These are phyloP conservation scores for Aepyceros melampus DNA, from an alignment of 2,113 vertebrate genomes.

Conservation along the genomic window DNA sequence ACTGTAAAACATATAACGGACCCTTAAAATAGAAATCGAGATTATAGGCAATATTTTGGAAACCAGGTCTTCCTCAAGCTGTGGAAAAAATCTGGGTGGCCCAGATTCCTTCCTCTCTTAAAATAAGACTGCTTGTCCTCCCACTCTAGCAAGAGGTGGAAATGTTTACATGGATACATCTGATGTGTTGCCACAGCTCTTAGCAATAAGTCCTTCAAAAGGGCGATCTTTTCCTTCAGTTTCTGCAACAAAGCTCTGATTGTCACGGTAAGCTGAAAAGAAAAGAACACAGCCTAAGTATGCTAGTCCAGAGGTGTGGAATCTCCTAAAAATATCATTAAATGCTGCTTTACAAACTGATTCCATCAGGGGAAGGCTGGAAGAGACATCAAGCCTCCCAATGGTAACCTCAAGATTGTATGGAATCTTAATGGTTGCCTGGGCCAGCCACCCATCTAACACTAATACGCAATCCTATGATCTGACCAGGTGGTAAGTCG, in stretches of 20 bases:
- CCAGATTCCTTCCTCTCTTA: constrained; percentile 29
- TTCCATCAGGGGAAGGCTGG: background rate
- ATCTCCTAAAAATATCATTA: background rate
- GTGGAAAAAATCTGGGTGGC: background rate
- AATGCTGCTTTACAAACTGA: background rate
- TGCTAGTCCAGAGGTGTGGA: background rate
- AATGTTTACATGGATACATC: constrained; percentile 88
- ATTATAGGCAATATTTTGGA: background rate
- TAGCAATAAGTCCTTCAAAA: constrained; percentile 90
- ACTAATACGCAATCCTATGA: background rate
- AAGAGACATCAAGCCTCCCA: background rate
- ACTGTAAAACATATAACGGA: constrained; percentile 4
- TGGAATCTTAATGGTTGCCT: background rate
- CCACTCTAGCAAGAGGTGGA: background rate
- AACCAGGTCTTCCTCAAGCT: constrained; percentile 11
- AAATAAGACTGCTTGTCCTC: background rate
- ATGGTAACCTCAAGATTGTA: background rate
- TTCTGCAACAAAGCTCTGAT: constrained; percentile 90
- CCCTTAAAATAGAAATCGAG: constrained; percentile 18
- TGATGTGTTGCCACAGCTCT: constrained; percentile 86
- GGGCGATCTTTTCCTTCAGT: constrained; percentile 89
- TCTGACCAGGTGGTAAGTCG: background rate
- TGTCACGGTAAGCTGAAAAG: constrained; percentile 89
- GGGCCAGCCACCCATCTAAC: background rate
- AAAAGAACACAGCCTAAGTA: constrained; percentile 61